These are phyloP conservation scores for Andrena haemorrhoa DNA, from an alignment of 2,888 invertebrate species.

Conservation along the genomic window DNA sequence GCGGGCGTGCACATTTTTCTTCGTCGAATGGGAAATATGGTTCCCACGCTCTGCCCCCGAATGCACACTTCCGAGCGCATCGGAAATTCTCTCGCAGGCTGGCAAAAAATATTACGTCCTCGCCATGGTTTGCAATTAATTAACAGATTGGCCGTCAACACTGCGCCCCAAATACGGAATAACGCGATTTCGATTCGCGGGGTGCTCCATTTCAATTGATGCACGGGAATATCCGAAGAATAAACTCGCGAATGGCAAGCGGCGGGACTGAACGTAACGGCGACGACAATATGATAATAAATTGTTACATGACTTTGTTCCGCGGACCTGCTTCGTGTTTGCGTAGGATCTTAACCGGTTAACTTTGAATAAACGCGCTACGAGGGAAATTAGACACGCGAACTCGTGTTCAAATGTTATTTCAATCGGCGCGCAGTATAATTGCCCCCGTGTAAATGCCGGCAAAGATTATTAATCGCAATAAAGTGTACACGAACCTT, in stretches of 20 bases:
- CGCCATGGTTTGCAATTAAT: constrained; percentile 8
- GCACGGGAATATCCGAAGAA: background rate
- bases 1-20: constrained; percentile 57
- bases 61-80: constrained; percentile 34
- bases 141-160: constrained; percentile 20
- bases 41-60: constrained; percentile 32
- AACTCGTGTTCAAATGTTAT: constrained; percentile 18
- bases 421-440: constrained; percentile 1
- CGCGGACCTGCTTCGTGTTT: constrained; percentile 8
- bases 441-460: background rate
- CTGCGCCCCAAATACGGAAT: background rate
- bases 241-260: background rate
- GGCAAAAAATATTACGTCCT: background rate
- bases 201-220: constrained; percentile 3
- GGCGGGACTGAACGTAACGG: background rate
- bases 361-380: constrained; percentile 31
- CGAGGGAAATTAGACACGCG: constrained; percentile 24
- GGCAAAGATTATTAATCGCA: background rate
- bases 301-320: background rate
- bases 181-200: background rate
- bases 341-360: constrained; percentile 24
- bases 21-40: constrained; percentile 32
- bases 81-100: constrained; percentile 2
- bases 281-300: constrained; percentile 17
- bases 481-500: background rate